A percentile compares a stretch with the other conserved stretches of the same genome.
phyloP scores from a whole-genome alignment of 2,113 vertebrate species.

The Microcebus murinus region DNA sequence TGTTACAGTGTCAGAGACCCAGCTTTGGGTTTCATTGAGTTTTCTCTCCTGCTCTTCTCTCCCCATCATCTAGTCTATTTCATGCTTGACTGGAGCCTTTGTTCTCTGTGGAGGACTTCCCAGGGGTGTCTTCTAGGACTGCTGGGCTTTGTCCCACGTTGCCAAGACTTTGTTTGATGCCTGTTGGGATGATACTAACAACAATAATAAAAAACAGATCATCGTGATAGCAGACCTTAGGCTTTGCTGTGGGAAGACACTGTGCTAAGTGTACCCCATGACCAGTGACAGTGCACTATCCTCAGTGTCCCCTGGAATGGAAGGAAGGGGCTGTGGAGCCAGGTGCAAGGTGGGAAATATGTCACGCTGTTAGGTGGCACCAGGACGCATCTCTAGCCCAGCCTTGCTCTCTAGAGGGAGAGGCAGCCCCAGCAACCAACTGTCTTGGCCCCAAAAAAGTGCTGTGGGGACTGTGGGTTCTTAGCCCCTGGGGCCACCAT shows the following conservation, averaged over 20 bases:
- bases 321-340: neutral
- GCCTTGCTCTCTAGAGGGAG: neutral
- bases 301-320: neutral
- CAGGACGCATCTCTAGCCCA: neutral
- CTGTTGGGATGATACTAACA: neutral
- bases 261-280: neutral
- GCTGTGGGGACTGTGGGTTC: neutral
- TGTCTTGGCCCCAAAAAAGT: rapidly evolving
- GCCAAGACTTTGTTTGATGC: neutral
- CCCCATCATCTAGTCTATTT: neutral
- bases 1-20: neutral
- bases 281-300: neutral
- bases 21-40: neutral
- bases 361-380: neutral
- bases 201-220: neutral
- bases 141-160: neutral
- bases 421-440: neutral
- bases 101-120: neutral
- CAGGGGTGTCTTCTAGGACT: neutral
- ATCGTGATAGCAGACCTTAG: neutral
- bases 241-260: neutral
- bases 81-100: rapidly evolving
- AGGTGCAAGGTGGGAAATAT: neutral
- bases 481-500: neutral
- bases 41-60: neutral